phyloP scores from a whole-genome alignment of 2,888 invertebrate species.

The Phyllotreta striolata region DNA sequence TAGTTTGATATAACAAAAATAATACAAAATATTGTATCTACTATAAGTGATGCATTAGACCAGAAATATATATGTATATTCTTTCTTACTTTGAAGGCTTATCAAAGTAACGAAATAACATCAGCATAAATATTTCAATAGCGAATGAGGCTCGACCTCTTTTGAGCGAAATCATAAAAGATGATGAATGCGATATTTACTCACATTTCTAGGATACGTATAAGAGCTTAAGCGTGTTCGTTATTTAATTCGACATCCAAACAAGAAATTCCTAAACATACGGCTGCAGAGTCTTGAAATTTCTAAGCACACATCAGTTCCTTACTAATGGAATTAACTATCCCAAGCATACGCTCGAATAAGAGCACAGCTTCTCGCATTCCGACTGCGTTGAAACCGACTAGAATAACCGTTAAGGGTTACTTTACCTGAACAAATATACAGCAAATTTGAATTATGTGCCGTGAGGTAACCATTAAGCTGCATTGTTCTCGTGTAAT shows the following conservation, averaged over 20 bases:
- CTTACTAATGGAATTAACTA: slow-evolving; percentile 33
- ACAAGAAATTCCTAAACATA: slow-evolving; percentile 26
- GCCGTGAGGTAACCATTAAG: slow-evolving; percentile 41
- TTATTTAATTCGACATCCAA: slow-evolving; percentile 28
- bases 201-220: slow-evolving; percentile 8
- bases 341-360: slow-evolving; percentile 27
- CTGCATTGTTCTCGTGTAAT: slow-evolving; percentile 43
- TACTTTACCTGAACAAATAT: slow-evolving; percentile 40
- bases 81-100: not conserved
- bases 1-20: too few relatives aligned
- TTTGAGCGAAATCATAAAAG: slow-evolving; percentile 5
- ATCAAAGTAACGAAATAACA: not conserved
- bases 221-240: slow-evolving; percentile 25
- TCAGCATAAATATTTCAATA: slow-evolving; percentile 3
- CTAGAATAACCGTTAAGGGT: slow-evolving; percentile 37
- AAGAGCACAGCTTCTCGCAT: slow-evolving; percentile 27
- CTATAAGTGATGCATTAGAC: too few relatives aligned
- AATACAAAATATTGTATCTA: too few relatives aligned
- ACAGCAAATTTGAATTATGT: slow-evolving; percentile 45
- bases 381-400: slow-evolving; percentile 29
- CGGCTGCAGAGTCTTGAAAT: slow-evolving; percentile 25
- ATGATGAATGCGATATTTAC: slow-evolving; percentile 10
- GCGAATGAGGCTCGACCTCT: not conserved
- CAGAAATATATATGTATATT: too few relatives aligned
- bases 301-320: slow-evolving; percentile 33